These are phyloP conservation scores for Drosophila birchii DNA, from an alignment of 2,888 invertebrate genomes.

Conservation along the genomic window DNA sequence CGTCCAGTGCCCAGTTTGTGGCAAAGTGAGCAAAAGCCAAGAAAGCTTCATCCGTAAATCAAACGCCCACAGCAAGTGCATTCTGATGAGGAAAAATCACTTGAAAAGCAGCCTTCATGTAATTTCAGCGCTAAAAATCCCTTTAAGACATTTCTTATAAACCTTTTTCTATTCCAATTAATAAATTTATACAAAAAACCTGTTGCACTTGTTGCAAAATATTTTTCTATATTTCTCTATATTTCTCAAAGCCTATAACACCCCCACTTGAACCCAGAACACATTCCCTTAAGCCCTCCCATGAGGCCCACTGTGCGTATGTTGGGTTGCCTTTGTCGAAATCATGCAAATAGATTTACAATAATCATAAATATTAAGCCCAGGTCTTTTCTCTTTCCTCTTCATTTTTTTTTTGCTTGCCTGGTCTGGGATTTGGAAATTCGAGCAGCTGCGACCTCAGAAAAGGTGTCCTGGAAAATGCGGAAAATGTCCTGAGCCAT, in stretches of 20 bases:
- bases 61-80: conserved; percentile 3
- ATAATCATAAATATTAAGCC: conserved; percentile 74
- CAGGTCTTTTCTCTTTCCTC: conserved; percentile 33
- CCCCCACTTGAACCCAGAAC: not conserved
- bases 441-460: conserved; percentile 39
- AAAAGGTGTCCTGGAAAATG: conserved; percentile 25
- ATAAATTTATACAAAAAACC: not conserved
- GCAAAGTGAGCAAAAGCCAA: conserved; percentile 23
- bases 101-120: not conserved
- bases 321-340: conserved; percentile 30
- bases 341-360: conserved; percentile 72
- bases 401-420: not conserved
- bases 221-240: not conserved
- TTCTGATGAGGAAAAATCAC: not conserved
- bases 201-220: not conserved
- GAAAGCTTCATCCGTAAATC: conserved; percentile 7
- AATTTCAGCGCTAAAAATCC: no score
- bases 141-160: not conserved
- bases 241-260: not conserved
- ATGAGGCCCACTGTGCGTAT: conserved; percentile 8
- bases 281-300: not conserved
- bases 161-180: not conserved
- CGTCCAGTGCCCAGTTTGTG: not conserved
- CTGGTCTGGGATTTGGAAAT: conserved; percentile 23
- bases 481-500: conserved; percentile 11